A percentile compares a stretch with the other conserved stretches of the same genome.
Evolutionary conservation across 2,113 vertebrate genomes (phyloP).

Genomic region (Symphodus melops): DNA sequence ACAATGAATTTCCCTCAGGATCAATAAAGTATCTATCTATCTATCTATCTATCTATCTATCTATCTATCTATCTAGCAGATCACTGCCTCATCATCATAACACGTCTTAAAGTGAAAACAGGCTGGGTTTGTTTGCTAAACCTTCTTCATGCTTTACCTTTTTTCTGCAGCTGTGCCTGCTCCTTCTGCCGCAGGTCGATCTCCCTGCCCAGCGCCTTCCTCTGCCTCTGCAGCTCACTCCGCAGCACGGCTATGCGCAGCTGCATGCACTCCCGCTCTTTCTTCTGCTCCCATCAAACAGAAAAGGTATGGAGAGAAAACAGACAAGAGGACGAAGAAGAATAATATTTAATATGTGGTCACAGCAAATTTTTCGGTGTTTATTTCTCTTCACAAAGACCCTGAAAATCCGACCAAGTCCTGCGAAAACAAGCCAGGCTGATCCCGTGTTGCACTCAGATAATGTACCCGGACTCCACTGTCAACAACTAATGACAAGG

Average conservation of each 20-base stretch:
- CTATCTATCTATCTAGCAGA: too few relatives aligned
- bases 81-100: too few relatives aligned
- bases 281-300: slow-evolving; percentile 85
- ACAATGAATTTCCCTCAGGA: too few relatives aligned
- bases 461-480: slow-evolving; percentile 16
- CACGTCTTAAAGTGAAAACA: too few relatives aligned
- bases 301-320: slow-evolving; percentile 19
- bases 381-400: slow-evolving; percentile 47
- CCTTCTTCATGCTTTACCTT: slow-evolving; percentile 88
- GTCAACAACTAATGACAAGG: slow-evolving; percentile 38
- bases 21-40: too few relatives aligned
- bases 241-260: slow-evolving; percentile 92
- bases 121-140: too few relatives aligned
- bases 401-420: slow-evolving; percentile 28
- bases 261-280: slow-evolving; percentile 94
- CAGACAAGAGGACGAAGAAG: slow-evolving; percentile 9
- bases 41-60: too few relatives aligned
- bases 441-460: slow-evolving; percentile 35
- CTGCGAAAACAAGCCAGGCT: slow-evolving; percentile 40
- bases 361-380: slow-evolving; percentile 21
- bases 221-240: slow-evolving; percentile 94
- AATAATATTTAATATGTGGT: slow-evolving; percentile 29
- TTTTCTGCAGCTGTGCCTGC: slow-evolving; percentile 84
- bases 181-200: slow-evolving; percentile 89
- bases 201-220: slow-evolving; percentile 89